Percentiles rank a stretch among this genome's conserved stretches.
phyloP scores from a whole-genome alignment of 2,888 invertebrate genomes.

The Rotaria socialis region DNA sequence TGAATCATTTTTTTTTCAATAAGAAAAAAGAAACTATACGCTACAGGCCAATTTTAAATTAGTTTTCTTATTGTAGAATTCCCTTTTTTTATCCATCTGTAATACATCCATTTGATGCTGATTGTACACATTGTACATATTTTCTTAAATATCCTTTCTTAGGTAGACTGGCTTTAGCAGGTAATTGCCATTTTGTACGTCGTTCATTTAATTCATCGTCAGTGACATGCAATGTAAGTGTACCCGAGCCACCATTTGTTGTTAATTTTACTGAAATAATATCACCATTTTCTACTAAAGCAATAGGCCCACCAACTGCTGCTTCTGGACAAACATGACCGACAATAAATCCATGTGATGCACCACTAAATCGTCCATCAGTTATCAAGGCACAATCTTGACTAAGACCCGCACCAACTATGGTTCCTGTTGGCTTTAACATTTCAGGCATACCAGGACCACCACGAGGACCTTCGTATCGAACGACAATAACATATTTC shows the following conservation, averaged over 20 bases:
- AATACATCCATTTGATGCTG: slow-evolving; percentile 31
- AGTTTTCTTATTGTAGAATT: background rate
- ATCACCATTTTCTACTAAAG: slow-evolving; percentile 40
- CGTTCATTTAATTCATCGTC: slow-evolving; percentile 30
- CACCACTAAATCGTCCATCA: slow-evolving; percentile 46
- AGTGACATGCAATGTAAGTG: background rate
- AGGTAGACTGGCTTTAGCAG: background rate
- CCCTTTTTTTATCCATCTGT: background rate
- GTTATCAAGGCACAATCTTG: slow-evolving; percentile 42
- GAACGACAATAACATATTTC: slow-evolving; percentile 47
- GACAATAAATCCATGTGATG: slow-evolving; percentile 45
- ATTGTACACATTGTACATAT: slow-evolving; percentile 33
- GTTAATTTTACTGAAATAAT: slow-evolving; percentile 36
- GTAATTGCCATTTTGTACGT: slow-evolving; percentile 31
- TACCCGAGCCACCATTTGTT: background rate
- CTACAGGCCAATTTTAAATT: background rate
- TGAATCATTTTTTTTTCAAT: no score
- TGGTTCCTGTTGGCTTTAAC: slow-evolving; percentile 40
- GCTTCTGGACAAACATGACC: slow-evolving; percentile 45
- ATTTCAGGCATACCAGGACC: slow-evolving; percentile 48
- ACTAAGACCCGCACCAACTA: slow-evolving; percentile 44
- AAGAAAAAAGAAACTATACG: background rate
- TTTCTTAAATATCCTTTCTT: slow-evolving; percentile 1
- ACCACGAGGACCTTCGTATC: slow-evolving; percentile 47
- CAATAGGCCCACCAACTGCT: slow-evolving; percentile 43